A percentile compares a stretch with the other conserved stretches of the same genome.
phyloP scores from a whole-genome alignment of 2,888 invertebrate species.

The Nephrocerus scutellatus region DNA sequence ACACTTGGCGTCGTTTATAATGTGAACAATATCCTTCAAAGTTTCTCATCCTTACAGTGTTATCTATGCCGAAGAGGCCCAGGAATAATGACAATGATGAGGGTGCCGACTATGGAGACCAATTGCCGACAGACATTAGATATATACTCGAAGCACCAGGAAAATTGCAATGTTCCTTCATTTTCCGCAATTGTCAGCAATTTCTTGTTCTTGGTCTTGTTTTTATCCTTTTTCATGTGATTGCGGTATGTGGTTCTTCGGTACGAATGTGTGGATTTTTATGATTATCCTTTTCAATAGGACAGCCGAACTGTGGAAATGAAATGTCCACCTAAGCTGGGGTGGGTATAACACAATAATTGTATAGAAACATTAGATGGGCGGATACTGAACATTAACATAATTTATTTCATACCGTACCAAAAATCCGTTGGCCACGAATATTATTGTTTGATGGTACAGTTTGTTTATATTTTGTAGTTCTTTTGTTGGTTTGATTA shows the following conservation, averaged over 20 bases:
- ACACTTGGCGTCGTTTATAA: too few species aligned
- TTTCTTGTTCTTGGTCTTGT: conserved; percentile 32
- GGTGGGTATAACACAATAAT: conserved; percentile 1
- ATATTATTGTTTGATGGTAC: too few species aligned
- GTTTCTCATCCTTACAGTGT: neutral
- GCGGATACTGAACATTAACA: conserved; percentile 43
- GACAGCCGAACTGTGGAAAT: conserved; percentile 14
- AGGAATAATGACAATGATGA: too few species aligned
- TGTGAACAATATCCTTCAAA: conserved; percentile 13
- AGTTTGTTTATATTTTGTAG: too few species aligned
- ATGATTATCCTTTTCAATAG: conserved; percentile 29
- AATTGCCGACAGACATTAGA: conserved; percentile 4
- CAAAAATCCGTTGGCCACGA: too few species aligned
- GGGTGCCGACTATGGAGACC: too few species aligned
- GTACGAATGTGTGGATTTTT: conserved; percentile 33
- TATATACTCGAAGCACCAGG: neutral
- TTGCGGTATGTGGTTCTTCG: too few species aligned
- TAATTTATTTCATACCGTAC: conserved; percentile 47
- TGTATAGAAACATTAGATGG: conserved; percentile 30
- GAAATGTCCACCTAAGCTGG: conserved; percentile 17
- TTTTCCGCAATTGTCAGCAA: conserved; percentile 43
- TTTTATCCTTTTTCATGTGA: too few species aligned
- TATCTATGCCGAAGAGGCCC: too few species aligned
- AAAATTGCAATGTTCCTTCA: neutral
- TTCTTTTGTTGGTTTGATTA: too few species aligned